These are phyloP conservation scores for Passer domesticus DNA, from an alignment of 2,113 vertebrate genomes.

Conservation along the genomic window DNA sequence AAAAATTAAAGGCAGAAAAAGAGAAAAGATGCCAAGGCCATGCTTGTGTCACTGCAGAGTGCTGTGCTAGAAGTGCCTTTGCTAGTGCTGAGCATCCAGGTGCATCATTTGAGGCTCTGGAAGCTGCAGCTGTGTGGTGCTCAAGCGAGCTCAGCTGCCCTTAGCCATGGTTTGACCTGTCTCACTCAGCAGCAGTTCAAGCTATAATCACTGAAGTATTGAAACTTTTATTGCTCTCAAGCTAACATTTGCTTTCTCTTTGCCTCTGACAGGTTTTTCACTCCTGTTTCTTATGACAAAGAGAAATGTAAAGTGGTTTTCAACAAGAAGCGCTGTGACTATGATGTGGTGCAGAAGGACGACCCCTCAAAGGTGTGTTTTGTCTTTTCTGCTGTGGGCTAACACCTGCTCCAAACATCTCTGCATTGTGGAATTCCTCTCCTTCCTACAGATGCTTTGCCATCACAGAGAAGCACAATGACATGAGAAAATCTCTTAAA, in stretches of 20 bases:
- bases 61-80: background rate
- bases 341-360: background rate
- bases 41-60: background rate
- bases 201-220: background rate
- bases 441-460: background rate
- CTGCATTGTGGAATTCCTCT: background rate
- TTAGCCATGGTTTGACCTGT: background rate
- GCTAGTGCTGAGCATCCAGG: background rate
- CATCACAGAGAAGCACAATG: background rate
- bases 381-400: background rate
- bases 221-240: background rate
- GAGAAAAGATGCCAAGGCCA: background rate
- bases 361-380: background rate
- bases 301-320: background rate
- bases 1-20: background rate
- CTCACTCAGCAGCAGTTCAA: background rate
- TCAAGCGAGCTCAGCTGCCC: background rate
- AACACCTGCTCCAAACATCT: background rate
- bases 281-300: fast-evolving
- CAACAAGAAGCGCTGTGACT: background rate
- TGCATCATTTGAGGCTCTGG: background rate
- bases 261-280: background rate
- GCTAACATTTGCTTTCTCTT: background rate
- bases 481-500: background rate
- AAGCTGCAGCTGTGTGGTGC: background rate